Percentiles rank a stretch among this genome's conserved stretches.
These are phyloP conservation scores for Tapirus terrestris DNA, from an alignment of 2,113 vertebrate genomes.

Conservation along the genomic window DNA sequence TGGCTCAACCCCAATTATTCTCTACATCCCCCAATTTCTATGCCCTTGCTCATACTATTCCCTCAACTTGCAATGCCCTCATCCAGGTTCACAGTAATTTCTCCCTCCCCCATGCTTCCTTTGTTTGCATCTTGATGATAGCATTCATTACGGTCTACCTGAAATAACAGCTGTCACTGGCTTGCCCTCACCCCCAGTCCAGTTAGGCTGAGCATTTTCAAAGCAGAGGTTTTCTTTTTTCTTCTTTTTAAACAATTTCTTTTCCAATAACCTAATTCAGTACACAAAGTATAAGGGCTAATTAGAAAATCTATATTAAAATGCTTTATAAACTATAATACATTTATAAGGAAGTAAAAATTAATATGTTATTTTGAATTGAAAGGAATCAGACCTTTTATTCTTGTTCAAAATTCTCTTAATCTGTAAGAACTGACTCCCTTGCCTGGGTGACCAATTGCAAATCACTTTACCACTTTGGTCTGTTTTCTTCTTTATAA, in stretches of 20 bases:
- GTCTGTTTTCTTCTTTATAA: slow-evolving; percentile 41
- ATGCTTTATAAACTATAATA: neutral
- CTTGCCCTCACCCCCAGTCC: neutral
- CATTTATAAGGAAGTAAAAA: neutral
- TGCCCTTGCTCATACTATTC: slow-evolving; percentile 1
- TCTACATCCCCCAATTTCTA: neutral
- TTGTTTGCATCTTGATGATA: neutral
- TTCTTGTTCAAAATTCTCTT: slow-evolving; percentile 35
- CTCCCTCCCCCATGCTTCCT: neutral
- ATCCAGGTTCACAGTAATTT: neutral
- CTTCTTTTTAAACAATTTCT: neutral
- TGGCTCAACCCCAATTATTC: neutral
- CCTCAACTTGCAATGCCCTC: neutral
- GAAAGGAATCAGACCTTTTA: neutral
- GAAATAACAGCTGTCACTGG: neutral
- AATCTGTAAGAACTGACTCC: neutral
- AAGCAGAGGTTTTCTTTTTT: neutral
- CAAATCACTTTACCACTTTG: neutral
- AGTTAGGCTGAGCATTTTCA: slow-evolving; percentile 27
- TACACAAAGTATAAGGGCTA: slow-evolving; percentile 12
- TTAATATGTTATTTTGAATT: neutral
- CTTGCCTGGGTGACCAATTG: neutral
- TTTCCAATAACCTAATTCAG: slow-evolving; percentile 5
- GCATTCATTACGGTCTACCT: slow-evolving; percentile 19
- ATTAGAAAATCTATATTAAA: slow-evolving; percentile 24